Percentiles rank a stretch among this genome's conserved stretches.
Conservation (phyloP, 2,113 vertebrate species). For the Myrmophylax atrothorax region DNA sequence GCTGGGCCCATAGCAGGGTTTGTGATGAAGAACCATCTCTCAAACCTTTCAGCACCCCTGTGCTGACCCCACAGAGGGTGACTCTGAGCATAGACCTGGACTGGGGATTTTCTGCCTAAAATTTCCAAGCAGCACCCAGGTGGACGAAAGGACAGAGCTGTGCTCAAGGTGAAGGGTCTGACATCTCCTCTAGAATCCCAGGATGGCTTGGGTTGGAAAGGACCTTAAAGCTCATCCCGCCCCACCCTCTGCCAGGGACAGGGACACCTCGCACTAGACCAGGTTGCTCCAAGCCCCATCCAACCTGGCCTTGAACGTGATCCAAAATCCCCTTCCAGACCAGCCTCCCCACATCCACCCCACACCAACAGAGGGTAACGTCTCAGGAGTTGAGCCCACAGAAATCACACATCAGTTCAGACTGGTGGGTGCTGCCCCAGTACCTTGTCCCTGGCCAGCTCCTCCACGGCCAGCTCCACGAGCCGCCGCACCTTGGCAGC, state of each 20-base stretch:
- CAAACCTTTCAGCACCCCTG: background rate
- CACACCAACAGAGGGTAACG: background rate
- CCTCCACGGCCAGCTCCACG: conserved; percentile 89
- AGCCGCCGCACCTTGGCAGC: conserved; percentile 93
- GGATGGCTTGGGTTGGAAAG: background rate
- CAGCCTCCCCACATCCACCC: background rate
- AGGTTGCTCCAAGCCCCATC: background rate
- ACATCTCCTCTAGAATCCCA: background rate
- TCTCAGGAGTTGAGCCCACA: background rate
- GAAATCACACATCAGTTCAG: background rate
- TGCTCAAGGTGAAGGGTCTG: background rate
- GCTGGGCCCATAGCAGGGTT: background rate
- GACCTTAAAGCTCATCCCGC: background rate
- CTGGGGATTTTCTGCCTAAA: background rate
- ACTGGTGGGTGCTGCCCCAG: background rate
- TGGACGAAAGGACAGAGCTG: background rate
- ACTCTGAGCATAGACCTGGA: background rate
- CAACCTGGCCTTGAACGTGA: background rate
- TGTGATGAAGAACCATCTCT: background rate
- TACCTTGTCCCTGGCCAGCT: conserved; percentile 90
- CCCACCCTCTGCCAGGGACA: background rate
- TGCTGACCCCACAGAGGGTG: background rate
- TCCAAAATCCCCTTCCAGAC: background rate
- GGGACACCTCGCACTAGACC: background rate
- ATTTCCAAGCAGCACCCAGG: background rate